Evolutionary conservation across 2,888 invertebrate species (phyloP).

Genomic region (Ceratothoa steindachneri): DNA sequence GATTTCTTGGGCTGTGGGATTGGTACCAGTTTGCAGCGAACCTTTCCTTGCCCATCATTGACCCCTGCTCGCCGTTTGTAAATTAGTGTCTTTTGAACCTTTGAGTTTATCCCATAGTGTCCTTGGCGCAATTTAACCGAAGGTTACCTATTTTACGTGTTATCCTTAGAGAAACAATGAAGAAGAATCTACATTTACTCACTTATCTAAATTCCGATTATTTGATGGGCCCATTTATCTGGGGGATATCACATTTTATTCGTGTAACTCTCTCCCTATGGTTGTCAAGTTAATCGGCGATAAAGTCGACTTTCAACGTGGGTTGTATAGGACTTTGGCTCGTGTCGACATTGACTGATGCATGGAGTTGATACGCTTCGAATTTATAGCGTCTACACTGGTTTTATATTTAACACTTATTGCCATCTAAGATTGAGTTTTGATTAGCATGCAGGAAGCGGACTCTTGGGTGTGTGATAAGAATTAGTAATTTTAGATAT

Average conservation of each 20-base stretch:
- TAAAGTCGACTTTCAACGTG: background rate
- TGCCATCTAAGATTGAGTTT: background rate
- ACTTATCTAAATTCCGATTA: background rate
- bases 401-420: conserved; percentile 1
- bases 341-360: background rate
- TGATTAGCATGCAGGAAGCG: conserved; percentile 6
- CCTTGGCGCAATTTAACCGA: no score
- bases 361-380: background rate
- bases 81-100: no score
- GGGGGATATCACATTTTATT: background rate
- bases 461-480: background rate
- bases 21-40: no score
- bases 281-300: background rate
- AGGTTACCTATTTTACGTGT: background rate
- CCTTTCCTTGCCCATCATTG: no score
- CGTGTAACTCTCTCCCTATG: background rate
- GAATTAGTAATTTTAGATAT: conserved; percentile 3
- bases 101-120: no score
- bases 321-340: background rate
- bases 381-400: background rate
- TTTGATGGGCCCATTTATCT: background rate
- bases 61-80: no score
- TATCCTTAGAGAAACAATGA: background rate
- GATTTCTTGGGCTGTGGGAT: no score
- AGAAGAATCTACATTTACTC: background rate